Evolutionary conservation across 2,888 invertebrate genomes (phyloP).

Genomic region (Drosophila gaucha): DNA sequence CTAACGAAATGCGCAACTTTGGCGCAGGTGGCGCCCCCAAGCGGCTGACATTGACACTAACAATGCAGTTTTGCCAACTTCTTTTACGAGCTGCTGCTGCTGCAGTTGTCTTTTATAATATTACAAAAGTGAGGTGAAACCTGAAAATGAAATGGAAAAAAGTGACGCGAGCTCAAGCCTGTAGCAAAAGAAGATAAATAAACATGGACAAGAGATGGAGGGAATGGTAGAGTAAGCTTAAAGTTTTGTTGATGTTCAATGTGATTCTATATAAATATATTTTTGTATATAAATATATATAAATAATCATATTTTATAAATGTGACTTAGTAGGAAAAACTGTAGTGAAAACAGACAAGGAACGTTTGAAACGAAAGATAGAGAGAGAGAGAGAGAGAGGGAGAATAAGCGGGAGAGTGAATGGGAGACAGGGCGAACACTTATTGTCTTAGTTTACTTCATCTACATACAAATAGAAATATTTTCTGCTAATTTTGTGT

Average conservation of each 20-base stretch:
- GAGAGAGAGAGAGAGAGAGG: no score
- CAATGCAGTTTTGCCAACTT: slow-evolving; percentile 58
- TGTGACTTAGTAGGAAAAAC: neutral
- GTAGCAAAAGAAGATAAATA: neutral
- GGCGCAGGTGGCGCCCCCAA: slow-evolving; percentile 56
- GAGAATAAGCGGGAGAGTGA: no score
- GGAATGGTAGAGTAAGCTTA: neutral
- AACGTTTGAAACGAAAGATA: no score
- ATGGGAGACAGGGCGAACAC: no score
- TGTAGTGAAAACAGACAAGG: no score
- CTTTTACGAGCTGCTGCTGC: slow-evolving; percentile 32
- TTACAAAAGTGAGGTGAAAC: slow-evolving; percentile 25
- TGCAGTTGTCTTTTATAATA: slow-evolving; percentile 48
- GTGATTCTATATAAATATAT: neutral
- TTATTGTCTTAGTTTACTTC: no score
- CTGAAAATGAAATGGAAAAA: slow-evolving; percentile 15
- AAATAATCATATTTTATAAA: neutral
- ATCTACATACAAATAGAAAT: no score
- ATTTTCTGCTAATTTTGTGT: no score
- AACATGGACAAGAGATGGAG: neutral
- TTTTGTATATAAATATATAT: neutral
- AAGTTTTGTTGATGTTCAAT: neutral
- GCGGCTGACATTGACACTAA: slow-evolving; percentile 65
- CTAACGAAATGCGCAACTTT: slow-evolving; percentile 27
- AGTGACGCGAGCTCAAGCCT: neutral